These are phyloP conservation scores for Phoxinus dragarum DNA, from an alignment of 2,797 vertebrate genomes.

Conservation along the genomic window DNA sequence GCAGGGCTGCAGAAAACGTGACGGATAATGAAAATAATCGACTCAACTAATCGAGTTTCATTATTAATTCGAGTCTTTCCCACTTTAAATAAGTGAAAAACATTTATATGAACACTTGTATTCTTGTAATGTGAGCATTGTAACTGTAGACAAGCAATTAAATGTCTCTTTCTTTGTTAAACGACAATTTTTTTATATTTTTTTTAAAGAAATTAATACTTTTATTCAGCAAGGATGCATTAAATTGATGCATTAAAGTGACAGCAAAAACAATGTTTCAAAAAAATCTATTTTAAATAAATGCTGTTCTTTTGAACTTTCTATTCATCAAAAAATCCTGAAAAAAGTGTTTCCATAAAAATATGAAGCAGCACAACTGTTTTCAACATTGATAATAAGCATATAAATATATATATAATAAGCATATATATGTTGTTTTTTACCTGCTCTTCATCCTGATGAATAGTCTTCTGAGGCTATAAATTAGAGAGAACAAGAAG, in stretches of 20 bases:
- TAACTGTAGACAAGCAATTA: not conserved
- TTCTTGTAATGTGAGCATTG: not conserved
- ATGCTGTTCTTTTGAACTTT: not conserved
- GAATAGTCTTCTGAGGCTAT: constrained; percentile 64
- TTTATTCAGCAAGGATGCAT: not conserved
- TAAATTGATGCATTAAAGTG: not conserved
- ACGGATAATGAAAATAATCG: not conserved
- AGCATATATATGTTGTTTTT: constrained; percentile 10
- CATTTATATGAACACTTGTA: not conserved
- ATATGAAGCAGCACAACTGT: not conserved
- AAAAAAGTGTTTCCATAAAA: not conserved
- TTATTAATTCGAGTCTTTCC: not conserved
- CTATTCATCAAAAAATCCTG: not conserved
- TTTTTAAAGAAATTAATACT: not conserved
- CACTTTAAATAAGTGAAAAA: not conserved
- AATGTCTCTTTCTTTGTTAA: not conserved
- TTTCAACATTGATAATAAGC: not conserved
- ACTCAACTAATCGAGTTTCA: not conserved
- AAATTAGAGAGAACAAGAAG: not conserved
- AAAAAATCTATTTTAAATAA: not conserved
- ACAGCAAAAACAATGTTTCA: not conserved
- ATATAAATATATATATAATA: too few species aligned
- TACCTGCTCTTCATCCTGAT: constrained; percentile 63
- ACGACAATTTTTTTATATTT: not conserved
- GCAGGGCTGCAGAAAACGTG: not conserved